These are phyloP conservation scores for Plectrocnemia conspersa DNA, from an alignment of 1,140 invertebrate genomes.

Conservation along the genomic window DNA sequence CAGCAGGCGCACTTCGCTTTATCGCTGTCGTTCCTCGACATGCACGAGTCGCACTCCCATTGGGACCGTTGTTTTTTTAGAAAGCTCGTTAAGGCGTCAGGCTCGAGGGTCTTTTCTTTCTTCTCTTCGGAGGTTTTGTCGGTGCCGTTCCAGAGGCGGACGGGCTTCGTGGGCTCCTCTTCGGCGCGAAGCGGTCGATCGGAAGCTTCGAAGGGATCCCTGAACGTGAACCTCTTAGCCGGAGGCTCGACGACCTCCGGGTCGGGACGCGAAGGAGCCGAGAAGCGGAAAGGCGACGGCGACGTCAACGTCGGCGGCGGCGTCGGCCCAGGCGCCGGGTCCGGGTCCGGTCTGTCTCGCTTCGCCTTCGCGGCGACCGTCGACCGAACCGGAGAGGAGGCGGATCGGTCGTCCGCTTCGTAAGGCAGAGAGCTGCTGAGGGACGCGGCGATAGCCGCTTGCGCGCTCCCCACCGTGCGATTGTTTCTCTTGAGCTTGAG, in stretches of 20 bases:
- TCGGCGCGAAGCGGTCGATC: neutral
- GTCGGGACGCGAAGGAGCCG: slow-evolving; percentile 9
- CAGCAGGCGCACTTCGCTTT: slow-evolving; percentile 64
- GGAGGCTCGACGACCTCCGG: neutral
- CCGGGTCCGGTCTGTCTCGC: slow-evolving; percentile 13
- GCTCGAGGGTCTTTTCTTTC: neutral
- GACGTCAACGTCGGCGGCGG: neutral
- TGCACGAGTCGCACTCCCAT: slow-evolving; percentile 66
- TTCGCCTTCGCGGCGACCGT: slow-evolving; percentile 1
- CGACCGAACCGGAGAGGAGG: neutral
- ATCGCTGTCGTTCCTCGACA: slow-evolving; percentile 57
- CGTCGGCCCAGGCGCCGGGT: neutral
- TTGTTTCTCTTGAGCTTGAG: slow-evolving; percentile 28
- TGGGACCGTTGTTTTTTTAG: slow-evolving; percentile 43
- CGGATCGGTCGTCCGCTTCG: neutral
- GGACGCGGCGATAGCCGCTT: slow-evolving; percentile 25
- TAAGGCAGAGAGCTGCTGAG: slow-evolving; percentile 21
- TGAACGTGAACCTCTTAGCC: slow-evolving; percentile 26
- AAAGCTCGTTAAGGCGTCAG: slow-evolving; percentile 37
- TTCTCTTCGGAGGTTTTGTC: slow-evolving; percentile 12
- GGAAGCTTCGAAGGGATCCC: slow-evolving; percentile 24
- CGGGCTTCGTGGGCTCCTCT: neutral
- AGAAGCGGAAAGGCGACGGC: slow-evolving; percentile 10
- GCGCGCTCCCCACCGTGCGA: slow-evolving; percentile 8
- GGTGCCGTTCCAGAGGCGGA: neutral